Conservation (phyloP, 2,888 invertebrate genomes). For the Cyclophora albipunctata region DNA sequence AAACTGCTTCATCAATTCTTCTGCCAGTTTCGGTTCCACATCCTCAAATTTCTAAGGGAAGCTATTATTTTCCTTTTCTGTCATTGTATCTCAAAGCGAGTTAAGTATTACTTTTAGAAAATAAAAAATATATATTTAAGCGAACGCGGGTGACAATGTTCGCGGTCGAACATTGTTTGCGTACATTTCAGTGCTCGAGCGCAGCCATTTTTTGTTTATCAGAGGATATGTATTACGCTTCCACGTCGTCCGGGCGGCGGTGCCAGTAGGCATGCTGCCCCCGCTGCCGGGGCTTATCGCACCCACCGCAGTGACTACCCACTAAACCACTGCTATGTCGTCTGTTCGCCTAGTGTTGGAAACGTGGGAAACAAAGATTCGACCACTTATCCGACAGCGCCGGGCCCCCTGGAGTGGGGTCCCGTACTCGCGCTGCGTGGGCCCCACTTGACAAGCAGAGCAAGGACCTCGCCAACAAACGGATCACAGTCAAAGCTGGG, state of each 20-base stretch:
- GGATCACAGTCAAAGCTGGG: conserved; percentile 73
- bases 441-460: conserved; percentile 73
- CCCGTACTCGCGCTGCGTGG: too few relatives aligned
- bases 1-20: conserved; percentile 77
- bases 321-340: too few relatives aligned
- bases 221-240: too few relatives aligned
- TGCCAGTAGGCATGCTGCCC: conserved; percentile 19
- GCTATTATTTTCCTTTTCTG: conserved; percentile 39
- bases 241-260: conserved; percentile 37
- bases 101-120: conserved; percentile 1
- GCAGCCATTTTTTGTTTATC: too few relatives aligned
- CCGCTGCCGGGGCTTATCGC: conserved; percentile 12
- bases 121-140: conserved; percentile 3
- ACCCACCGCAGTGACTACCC: too few relatives aligned
- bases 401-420: conserved; percentile 34
- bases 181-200: too few relatives aligned
- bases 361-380: too few relatives aligned
- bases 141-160: conserved; percentile 11
- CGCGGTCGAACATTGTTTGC: conserved; percentile 2
- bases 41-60: conserved; percentile 77
- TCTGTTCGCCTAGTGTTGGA: conserved; percentile 20
- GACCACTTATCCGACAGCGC: conserved; percentile 36
- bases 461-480: conserved; percentile 82
- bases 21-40: conserved; percentile 70
- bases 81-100: conserved; percentile 39